A percentile compares a stretch with the other conserved stretches of the same genome.
Evolutionary conservation across 2,113 vertebrate genomes (phyloP).

Genomic region (Cepphus grylle): DNA sequence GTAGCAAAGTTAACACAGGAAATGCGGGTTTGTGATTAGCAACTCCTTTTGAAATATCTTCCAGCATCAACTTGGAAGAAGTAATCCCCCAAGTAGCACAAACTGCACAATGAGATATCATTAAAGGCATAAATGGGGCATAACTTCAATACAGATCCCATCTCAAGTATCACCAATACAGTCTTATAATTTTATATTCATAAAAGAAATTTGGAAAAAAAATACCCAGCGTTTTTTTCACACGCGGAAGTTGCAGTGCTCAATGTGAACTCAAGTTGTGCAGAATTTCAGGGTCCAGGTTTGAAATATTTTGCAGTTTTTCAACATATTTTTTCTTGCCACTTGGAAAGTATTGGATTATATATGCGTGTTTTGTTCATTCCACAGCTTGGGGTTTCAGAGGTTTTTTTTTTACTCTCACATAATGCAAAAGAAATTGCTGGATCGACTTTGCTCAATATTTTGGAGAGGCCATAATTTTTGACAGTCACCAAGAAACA

Average conservation of each 20-base stretch:
- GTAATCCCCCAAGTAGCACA: not conserved
- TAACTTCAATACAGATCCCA: not conserved
- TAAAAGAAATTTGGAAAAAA: not conserved
- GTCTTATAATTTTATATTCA: not conserved
- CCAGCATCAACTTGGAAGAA: not conserved
- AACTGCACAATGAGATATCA: not conserved
- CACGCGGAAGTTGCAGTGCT: not conserved
- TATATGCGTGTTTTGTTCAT: not conserved
- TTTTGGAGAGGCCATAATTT: slow-evolving; percentile 1
- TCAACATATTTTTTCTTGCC: not conserved
- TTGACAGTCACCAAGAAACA: not conserved
- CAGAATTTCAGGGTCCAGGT: not conserved
- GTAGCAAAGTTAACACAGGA: not conserved
- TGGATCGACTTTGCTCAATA: not conserved
- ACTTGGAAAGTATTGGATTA: not conserved
- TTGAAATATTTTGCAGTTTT: not conserved
- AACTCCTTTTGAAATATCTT: not conserved
- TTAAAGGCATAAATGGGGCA: slow-evolving; percentile 26
- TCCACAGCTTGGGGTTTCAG: not conserved
- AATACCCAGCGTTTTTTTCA: not conserved
- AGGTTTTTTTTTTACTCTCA: not conserved
- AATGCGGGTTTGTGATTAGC: not conserved
- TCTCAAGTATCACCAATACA: not conserved
- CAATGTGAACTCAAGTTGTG: not conserved
- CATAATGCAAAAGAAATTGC: not conserved